These are phyloP conservation scores for Apis laboriosa DNA, from an alignment of 1,140 invertebrate genomes.

Conservation along the genomic window DNA sequence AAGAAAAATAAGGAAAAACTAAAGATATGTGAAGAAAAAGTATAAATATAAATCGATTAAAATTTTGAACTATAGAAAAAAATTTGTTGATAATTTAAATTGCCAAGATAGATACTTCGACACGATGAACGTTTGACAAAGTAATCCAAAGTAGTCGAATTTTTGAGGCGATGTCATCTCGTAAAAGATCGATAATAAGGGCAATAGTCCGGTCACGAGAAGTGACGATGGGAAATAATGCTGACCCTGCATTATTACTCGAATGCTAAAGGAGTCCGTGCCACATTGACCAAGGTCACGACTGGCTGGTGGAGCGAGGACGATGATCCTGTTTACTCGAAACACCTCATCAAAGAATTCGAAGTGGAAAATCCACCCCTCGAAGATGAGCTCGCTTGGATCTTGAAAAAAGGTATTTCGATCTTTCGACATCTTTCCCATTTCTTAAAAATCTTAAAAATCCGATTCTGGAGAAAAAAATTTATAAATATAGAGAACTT, in stretches of 20 bases:
- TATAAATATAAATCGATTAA: neutral
- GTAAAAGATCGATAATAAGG: neutral
- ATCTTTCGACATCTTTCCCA: neutral
- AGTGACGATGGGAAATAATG: constrained; percentile 78
- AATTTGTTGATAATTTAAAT: neutral
- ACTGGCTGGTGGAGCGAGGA: constrained; percentile 82
- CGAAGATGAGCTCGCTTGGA: constrained; percentile 87
- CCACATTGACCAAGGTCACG: constrained; percentile 76
- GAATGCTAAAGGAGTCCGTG: constrained; percentile 78
- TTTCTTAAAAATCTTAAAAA: neutral
- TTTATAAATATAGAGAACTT: too few relatives aligned
- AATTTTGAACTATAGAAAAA: neutral
- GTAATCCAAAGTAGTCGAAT: neutral
- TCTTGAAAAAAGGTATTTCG: constrained; percentile 85
- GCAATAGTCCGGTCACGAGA: constrained; percentile 23
- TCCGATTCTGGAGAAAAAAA: neutral
- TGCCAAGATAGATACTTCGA: neutral
- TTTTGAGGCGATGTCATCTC: constrained; percentile 24
- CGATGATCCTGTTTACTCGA: constrained; percentile 86
- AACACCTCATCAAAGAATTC: constrained; percentile 93
- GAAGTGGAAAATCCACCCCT: constrained; percentile 87
- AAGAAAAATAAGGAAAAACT: neutral
- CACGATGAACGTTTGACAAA: neutral
- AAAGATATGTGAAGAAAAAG: neutral
- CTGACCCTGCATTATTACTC: constrained; percentile 91